Conservation (phyloP, 2,797 vertebrate genomes). For the Phaenicophaeus curvirostris region DNA sequence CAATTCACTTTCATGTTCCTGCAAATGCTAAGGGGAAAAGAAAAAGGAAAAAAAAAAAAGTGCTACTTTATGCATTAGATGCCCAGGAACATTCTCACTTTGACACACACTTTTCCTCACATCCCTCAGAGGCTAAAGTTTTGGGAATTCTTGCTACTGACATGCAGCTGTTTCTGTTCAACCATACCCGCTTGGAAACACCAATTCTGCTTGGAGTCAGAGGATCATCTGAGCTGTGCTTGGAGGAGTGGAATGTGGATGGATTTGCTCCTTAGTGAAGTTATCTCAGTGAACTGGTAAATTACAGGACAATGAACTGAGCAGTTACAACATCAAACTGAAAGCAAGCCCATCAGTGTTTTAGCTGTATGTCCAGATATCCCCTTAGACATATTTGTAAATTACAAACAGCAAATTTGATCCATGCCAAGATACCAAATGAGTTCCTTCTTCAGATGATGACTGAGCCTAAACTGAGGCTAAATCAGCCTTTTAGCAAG, state of each 20-base stretch:
- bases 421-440: not conserved
- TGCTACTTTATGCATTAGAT: not conserved
- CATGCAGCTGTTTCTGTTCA: not conserved
- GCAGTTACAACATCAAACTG: not conserved
- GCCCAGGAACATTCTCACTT: not conserved
- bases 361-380: not conserved
- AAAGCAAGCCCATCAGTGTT: not conserved
- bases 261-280: not conserved
- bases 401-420: not conserved
- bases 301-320: not conserved
- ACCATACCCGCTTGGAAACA: not conserved
- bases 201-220: not conserved
- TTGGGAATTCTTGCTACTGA: not conserved
- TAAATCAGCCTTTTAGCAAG: not conserved
- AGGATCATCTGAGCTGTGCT: not conserved
- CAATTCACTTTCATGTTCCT: conserved; percentile 35
- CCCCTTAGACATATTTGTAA: not conserved
- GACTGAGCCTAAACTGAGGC: not conserved
- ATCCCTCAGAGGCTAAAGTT: not conserved
- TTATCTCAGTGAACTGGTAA: not conserved
- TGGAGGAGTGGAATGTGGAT: not conserved
- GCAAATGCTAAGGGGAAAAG: not conserved
- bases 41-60: rapidly evolving
- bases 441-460: not conserved
- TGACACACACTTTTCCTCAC: not conserved